Percentiles rank a stretch among this genome's conserved stretches.
Evolutionary conservation across 2,888 invertebrate species (phyloP).

Genomic region (Eumerus sabulonum): DNA sequence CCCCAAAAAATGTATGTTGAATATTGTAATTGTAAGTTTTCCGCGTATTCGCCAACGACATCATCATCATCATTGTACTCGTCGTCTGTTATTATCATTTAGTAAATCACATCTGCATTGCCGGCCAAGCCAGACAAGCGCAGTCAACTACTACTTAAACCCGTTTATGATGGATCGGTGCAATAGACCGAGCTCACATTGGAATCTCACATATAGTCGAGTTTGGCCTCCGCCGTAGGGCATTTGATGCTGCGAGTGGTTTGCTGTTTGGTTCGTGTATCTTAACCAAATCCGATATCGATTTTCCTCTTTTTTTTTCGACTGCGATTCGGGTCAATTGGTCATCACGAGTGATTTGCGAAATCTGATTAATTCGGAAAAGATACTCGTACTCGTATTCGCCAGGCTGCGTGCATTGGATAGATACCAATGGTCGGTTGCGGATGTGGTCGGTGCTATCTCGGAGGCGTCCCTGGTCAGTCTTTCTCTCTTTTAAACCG

Average conservation of each 20-base stretch:
- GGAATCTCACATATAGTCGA: conserved; percentile 5
- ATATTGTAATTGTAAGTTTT: conserved; percentile 50
- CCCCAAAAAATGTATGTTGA: conserved; percentile 47
- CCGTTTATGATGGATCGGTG: conserved; percentile 60
- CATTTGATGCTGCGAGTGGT: conserved; percentile 38
- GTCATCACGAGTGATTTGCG: conserved; percentile 65
- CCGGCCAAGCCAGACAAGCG: conserved; percentile 12
- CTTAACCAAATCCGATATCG: conserved; percentile 11
- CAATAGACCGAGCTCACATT: conserved; percentile 19
- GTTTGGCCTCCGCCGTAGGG: conserved; percentile 37
- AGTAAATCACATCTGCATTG: conserved; percentile 43
- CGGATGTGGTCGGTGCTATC: conserved; percentile 20
- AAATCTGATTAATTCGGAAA: conserved; percentile 56
- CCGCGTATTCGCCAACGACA: conserved; percentile 10
- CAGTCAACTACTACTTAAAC: conserved; percentile 44
- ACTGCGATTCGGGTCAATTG: conserved; percentile 64
- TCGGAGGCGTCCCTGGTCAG: too few species aligned
- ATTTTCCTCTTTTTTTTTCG: conserved; percentile 1
- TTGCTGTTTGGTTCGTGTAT: conserved; percentile 11
- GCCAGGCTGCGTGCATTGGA: conserved; percentile 39
- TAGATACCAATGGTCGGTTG: neutral
- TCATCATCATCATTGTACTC: too few species aligned
- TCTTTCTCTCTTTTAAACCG: too few species aligned
- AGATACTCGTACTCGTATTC: neutral
- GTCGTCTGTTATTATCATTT: conserved; percentile 27